Percentiles rank a stretch among this genome's conserved stretches.
These are phyloP conservation scores for Melanostigma gelatinosum DNA, from an alignment of 2,113 vertebrate species.

Conservation along the genomic window DNA sequence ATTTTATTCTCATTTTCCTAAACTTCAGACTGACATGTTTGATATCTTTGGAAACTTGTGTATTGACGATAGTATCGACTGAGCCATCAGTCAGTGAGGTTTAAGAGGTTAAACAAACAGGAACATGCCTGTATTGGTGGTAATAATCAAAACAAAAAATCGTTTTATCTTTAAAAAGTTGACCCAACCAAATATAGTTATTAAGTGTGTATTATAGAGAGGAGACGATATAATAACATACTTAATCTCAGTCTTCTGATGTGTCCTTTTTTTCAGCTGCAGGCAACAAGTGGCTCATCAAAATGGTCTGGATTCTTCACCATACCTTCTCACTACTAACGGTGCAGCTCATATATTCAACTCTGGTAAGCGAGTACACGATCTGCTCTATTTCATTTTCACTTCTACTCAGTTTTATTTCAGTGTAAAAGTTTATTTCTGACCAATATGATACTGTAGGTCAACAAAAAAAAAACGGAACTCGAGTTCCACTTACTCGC, in stretches of 20 bases:
- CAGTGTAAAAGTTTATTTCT: neutral
- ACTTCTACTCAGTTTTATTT: neutral
- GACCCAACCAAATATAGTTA: neutral
- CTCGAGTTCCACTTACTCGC: neutral
- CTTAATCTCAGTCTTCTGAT: neutral
- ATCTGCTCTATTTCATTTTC: neutral
- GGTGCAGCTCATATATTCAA: conserved; percentile 62
- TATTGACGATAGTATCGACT: neutral
- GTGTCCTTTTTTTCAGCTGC: conserved; percentile 38
- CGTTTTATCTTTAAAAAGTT: neutral
- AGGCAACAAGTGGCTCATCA: conserved; percentile 38
- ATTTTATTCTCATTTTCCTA: neutral
- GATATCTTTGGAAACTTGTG: neutral
- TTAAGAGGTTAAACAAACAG: neutral
- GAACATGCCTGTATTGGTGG: neutral
- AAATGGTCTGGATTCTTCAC: conserved; percentile 69
- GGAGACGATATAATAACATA: neutral
- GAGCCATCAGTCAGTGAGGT: neutral
- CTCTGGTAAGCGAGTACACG: conserved; percentile 71
- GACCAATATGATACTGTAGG: neutral
- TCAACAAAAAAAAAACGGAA: no score
- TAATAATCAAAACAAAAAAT: neutral
- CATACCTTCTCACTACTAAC: conserved; percentile 59
- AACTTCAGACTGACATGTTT: neutral
- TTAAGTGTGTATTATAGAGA: neutral